A percentile compares a stretch with the other conserved stretches of the same genome.
Evolutionary conservation across 2,797 vertebrate genomes (phyloP).

Genomic region (Acanthiza pusilla): DNA sequence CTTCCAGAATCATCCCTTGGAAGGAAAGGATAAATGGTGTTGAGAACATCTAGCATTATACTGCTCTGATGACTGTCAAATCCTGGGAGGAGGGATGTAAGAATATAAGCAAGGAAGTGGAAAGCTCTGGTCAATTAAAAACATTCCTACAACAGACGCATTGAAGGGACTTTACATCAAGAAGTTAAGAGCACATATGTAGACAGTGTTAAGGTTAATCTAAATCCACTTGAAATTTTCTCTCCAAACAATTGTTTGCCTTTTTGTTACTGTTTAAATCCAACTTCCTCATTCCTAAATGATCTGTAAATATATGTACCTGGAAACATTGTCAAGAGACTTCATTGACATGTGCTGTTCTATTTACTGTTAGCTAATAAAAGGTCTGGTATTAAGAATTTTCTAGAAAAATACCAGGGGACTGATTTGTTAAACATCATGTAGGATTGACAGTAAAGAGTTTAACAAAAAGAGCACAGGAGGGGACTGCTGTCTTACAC

Average conservation of each 20-base stretch:
- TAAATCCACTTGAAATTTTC: not conserved
- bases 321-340: not conserved
- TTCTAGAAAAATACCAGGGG: not conserved
- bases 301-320: not conserved
- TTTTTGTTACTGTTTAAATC: not conserved
- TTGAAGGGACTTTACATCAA: not conserved
- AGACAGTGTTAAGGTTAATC: not conserved
- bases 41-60: not conserved
- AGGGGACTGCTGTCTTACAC: not conserved
- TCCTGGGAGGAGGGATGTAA: not conserved
- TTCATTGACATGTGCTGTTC: not conserved
- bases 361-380: not conserved
- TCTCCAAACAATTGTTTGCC: not conserved
- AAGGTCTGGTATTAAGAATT: not conserved
- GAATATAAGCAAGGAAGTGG: not conserved
- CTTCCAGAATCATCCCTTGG: not conserved
- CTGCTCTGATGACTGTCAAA: not conserved
- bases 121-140: not conserved
- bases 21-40: not conserved
- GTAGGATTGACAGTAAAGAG: not conserved
- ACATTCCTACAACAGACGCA: not conserved
- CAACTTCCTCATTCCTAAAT: conserved; percentile 32
- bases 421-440: not conserved
- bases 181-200: not conserved
- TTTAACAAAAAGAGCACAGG: not conserved